Evolutionary conservation across 2,888 invertebrate genomes (phyloP).

Genomic region (Halictus ligatus): DNA sequence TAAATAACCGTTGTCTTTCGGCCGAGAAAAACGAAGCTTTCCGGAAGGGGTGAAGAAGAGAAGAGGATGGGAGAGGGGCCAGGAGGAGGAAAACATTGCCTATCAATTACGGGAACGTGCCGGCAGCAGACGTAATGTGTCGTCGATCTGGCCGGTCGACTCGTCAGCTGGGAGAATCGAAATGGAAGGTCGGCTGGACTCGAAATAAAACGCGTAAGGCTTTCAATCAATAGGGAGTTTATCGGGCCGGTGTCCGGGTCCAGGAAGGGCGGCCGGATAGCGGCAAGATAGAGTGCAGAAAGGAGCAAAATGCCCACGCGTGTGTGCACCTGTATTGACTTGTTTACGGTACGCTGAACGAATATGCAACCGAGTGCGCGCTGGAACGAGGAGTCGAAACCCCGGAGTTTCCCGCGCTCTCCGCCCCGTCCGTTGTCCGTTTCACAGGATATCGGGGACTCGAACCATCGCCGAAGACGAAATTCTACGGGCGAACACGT

Average conservation of each 20-base stretch:
- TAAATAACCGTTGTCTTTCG: conserved; percentile 38
- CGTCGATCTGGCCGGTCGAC: conserved; percentile 23
- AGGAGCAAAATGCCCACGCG: conserved; percentile 46
- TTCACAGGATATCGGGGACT: conserved; percentile 37
- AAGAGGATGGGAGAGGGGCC: too few species aligned
- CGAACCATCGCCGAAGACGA: conserved; percentile 18
- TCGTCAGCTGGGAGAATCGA: conserved; percentile 44
- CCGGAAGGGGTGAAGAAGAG: not conserved
- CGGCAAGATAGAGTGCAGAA: conserved; percentile 43
- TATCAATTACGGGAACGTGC: conserved; percentile 40
- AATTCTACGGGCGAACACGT: conserved; percentile 21
- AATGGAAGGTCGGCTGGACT: conserved; percentile 21
- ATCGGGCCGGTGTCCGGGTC: conserved; percentile 52
- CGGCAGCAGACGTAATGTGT: conserved; percentile 32
- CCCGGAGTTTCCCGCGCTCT: not conserved
- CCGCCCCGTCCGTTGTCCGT: conserved; percentile 4
- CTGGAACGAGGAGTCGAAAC: conserved; percentile 36
- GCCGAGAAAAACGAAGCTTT: not conserved
- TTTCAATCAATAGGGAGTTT: conserved; percentile 58
- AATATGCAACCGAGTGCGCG: conserved; percentile 56
- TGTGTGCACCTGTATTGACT: conserved; percentile 58
- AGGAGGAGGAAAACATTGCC: not conserved
- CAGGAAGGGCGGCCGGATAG: conserved; percentile 38
- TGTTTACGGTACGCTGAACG: conserved; percentile 69
- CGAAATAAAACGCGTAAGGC: conserved; percentile 53